Evolutionary conservation across 2,888 invertebrate species (phyloP).

Genomic region (Hyalella azteca): DNA sequence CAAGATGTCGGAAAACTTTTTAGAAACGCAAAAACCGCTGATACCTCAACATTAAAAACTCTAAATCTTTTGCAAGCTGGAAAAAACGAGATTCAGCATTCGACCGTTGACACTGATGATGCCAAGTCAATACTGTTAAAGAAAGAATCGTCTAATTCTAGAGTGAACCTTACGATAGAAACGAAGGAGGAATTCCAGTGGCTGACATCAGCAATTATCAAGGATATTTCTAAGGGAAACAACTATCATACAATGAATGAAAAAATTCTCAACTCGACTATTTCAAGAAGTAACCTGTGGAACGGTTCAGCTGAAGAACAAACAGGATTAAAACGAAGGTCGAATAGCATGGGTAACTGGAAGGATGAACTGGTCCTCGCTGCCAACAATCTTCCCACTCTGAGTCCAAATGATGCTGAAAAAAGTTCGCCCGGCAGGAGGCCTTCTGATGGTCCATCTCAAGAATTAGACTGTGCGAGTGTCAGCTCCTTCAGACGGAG

Average conservation of each 20-base stretch:
- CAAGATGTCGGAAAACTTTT: too few relatives aligned
- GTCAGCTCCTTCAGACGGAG: not conserved
- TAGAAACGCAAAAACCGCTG: too few relatives aligned
- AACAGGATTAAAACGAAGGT: not conserved
- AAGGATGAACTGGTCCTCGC: not conserved
- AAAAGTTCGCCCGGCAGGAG: not conserved
- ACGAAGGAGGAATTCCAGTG: not conserved
- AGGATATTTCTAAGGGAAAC: not conserved
- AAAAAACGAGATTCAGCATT: too few relatives aligned
- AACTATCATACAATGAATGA: constrained; percentile 19
- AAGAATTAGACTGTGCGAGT: not conserved
- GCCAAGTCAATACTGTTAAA: too few relatives aligned
- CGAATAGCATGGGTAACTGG: constrained; percentile 18
- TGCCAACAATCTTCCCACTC: not conserved
- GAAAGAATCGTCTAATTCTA: too few relatives aligned
- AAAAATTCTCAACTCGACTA: not conserved
- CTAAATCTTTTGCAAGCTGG: too few relatives aligned
- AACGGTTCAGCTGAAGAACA: not conserved
- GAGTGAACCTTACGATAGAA: not conserved
- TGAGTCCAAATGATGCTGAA: not conserved
- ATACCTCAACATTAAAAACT: too few relatives aligned
- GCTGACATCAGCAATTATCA: not conserved
- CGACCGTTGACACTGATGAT: too few relatives aligned
- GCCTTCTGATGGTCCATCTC: not conserved
- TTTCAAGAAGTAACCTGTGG: not conserved